Evolutionary conservation across 2,888 invertebrate species (phyloP).

Genomic region (Drosophila meridionalis): DNA sequence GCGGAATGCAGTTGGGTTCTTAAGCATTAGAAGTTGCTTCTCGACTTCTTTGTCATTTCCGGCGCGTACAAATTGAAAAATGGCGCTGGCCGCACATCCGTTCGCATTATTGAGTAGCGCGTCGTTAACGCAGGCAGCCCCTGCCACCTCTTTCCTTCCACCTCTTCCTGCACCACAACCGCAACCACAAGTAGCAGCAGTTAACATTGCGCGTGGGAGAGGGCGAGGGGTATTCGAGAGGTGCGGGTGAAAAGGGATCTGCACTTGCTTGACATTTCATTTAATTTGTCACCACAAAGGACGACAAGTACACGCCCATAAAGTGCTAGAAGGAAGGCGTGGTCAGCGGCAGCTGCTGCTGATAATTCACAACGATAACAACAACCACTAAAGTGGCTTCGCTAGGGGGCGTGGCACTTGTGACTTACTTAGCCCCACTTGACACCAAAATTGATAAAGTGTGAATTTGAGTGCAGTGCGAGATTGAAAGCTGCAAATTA

Average conservation of each 20-base stretch:
- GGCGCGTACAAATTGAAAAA: slow-evolving; percentile 76
- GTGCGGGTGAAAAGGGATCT: slow-evolving; percentile 2
- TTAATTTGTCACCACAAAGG: slow-evolving; percentile 69
- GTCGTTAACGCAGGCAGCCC: slow-evolving; percentile 57
- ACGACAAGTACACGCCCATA: slow-evolving; percentile 37
- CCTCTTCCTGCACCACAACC: not conserved
- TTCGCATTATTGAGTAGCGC: slow-evolving; percentile 64
- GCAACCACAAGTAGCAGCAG: slow-evolving; percentile 20
- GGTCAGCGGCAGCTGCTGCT: slow-evolving; percentile 29
- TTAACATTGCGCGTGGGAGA: slow-evolving; percentile 15
- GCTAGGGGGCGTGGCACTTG: slow-evolving; percentile 33
- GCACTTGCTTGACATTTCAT: slow-evolving; percentile 55
- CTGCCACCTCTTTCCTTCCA: not conserved
- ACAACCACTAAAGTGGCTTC: slow-evolving; percentile 8
- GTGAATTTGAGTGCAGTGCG: slow-evolving; percentile 51
- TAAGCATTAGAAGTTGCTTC: slow-evolving; percentile 32
- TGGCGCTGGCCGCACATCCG: slow-evolving; percentile 72
- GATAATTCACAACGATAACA: slow-evolving; percentile 42
- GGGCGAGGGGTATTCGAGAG: not conserved
- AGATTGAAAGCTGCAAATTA: slow-evolving; percentile 59
- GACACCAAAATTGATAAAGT: slow-evolving; percentile 43
- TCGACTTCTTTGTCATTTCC: slow-evolving; percentile 66
- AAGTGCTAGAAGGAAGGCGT: slow-evolving; percentile 37
- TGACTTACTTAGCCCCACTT: slow-evolving; percentile 38
- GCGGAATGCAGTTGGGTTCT: slow-evolving; percentile 13